These are phyloP conservation scores for Clytia hemisphaerica DNA, from an alignment of 30 jellyfish, hydroid and myxozoan species.

Conservation along the genomic window DNA sequence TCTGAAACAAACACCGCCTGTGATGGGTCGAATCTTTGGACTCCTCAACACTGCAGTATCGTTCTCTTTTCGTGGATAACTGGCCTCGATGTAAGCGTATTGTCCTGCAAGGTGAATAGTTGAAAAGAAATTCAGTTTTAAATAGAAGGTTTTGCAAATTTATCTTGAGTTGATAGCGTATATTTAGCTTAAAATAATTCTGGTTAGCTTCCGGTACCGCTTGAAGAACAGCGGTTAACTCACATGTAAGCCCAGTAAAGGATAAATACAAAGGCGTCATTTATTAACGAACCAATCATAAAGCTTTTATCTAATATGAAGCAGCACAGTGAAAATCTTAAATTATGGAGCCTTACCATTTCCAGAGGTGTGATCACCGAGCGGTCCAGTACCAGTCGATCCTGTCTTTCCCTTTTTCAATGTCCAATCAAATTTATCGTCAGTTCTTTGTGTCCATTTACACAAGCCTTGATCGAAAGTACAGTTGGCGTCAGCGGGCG, in stretches of 20 bases:
- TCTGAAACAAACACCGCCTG: conserved; percentile 54
- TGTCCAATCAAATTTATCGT: conserved; percentile 87
- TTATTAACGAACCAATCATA: no score
- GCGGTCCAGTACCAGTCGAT: conserved; percentile 89
- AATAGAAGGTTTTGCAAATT: neutral
- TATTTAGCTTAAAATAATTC: no score
- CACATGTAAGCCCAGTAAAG: no score
- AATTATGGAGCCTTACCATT: conserved; percentile 72
- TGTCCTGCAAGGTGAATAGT: conserved; percentile 64
- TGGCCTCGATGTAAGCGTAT: conserved; percentile 74
- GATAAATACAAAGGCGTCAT: no score
- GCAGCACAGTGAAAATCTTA: no score
- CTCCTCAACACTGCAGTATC: conserved; percentile 86
- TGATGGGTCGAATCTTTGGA: conserved; percentile 81
- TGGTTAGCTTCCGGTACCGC: no score
- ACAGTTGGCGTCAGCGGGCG: conserved; percentile 94
- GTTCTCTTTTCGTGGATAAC: conserved; percentile 65
- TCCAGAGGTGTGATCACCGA: conserved; percentile 88
- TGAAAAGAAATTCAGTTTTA: neutral
- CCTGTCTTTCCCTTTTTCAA: conserved; percentile 77
- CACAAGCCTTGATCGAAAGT: conserved; percentile 77
- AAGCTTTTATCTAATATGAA: no score
- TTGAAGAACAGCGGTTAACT: no score
- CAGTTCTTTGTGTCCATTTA: conserved; percentile 71
- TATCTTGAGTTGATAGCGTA: no score